Evolutionary conservation across 1,140 invertebrate species (phyloP), one percentile per base, ranked within the genome.

Genomic region (Araneus ventricosus): DNA sequence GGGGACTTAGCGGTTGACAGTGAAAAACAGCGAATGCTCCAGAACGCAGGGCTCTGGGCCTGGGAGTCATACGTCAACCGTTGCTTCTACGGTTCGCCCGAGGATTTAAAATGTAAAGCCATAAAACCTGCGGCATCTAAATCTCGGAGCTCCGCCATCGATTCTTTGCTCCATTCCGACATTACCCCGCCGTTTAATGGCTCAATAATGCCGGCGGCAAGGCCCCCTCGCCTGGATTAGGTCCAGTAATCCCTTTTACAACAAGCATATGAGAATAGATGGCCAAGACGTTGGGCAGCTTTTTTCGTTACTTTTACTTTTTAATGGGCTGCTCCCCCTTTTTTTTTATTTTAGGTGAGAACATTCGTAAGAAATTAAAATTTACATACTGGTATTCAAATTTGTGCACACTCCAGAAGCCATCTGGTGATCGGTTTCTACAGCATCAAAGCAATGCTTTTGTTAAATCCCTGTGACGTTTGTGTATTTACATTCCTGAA

Each of bases 71-170:
- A 93, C 91, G 91, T 93, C 91, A 93, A 79, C 27, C 84, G 57
- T 30, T 37, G 89, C 80, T 45, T 45, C 90, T 39, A 85, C 67
- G 91, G 91, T 88, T 85, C 37, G 80, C 80, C 90, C 57, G 30
- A 79, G 91, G 91, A 93, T 88, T 93, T 93, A 93, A 93, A 93
- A 93, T 93, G 91, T 93, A 93, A 93, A 93, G 91, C 91, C 91
- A 93, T 93, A 80, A 93, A 93, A 93, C 84, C 91, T 79, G 85
- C 63, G 85, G 91, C 91, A 41, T 93, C 85, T 88, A 87, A 93
- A 93, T 87, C 85, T 88, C 85, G 84, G 85, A 34, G 41, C 34
- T 27, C 20, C 90, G 22, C 59, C 84, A 75, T 87, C 91, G 90
- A 91, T 87, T 79, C 91, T 87, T 59, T 52, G 30, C 80, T n/a